Conservation (phyloP, 2,888 invertebrate genomes). For the Pristionchus arcanus region DNA sequence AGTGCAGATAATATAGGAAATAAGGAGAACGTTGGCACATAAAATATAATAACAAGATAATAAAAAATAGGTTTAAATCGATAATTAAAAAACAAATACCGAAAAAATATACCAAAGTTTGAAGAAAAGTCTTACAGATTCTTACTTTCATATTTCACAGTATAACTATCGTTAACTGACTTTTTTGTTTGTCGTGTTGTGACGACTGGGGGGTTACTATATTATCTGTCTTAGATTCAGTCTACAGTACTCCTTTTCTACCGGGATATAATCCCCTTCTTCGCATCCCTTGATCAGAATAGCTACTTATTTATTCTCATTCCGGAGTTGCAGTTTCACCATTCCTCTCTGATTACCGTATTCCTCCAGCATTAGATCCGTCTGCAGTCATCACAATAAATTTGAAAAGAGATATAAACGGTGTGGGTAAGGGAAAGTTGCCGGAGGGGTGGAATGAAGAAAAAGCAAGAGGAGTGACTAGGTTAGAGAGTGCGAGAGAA, state of each 20-base stretch:
- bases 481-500: background rate
- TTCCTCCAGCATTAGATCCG: no score
- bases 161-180: background rate
- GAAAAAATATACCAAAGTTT: background rate
- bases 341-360: no score
- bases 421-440: background rate
- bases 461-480: background rate
- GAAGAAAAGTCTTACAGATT: background rate
- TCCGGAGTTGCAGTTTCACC: no score
- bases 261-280: no score
- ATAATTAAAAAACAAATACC: background rate
- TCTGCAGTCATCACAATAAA: no score
- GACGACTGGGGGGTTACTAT: no score
- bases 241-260: no score
- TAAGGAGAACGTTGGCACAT: background rate
- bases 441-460: slow-evolving; percentile 3
- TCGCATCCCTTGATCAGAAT: no score
- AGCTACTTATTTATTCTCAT: no score
- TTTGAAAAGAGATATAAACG: background rate
- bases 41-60: background rate
- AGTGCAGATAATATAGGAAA: no score
- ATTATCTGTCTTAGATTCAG: no score
- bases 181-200: background rate
- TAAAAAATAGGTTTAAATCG: background rate
- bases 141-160: background rate